phyloP scores from a whole-genome alignment of 2,797 vertebrate genomes.

The Chlorospingus flavigularis region DNA sequence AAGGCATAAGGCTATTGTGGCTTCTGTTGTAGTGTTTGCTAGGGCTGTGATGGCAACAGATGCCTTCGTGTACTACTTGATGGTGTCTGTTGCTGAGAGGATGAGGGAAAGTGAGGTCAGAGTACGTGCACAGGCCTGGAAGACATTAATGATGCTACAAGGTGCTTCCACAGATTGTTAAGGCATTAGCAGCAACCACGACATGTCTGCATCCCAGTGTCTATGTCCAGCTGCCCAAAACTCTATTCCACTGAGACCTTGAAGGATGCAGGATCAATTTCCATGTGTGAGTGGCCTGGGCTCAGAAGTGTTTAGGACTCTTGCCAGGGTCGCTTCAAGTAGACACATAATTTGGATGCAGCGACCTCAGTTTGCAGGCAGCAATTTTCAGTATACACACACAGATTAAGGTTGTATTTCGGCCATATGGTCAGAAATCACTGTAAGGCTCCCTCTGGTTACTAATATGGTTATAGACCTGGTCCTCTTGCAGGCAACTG shows the following conservation, averaged over 20 bases:
- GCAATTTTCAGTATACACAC: not conserved
- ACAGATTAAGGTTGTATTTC: not conserved
- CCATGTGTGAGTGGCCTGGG: not conserved
- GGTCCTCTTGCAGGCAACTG: not conserved
- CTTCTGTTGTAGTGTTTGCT: not conserved
- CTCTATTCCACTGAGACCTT: not conserved
- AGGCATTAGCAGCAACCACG: accelerated
- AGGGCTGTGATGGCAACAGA: not conserved
- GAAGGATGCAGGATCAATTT: not conserved
- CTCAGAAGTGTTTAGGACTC: not conserved
- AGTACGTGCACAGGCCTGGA: not conserved
- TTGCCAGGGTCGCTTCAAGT: not conserved
- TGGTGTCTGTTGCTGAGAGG: not conserved
- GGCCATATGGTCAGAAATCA: not conserved
- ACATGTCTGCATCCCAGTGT: not conserved
- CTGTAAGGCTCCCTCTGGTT: not conserved
- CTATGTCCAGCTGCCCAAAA: not conserved
- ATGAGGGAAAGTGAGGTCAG: not conserved
- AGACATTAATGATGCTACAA: not conserved
- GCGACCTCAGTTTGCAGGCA: not conserved
- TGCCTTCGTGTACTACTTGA: not conserved
- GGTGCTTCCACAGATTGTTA: not conserved
- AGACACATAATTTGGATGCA: not conserved
- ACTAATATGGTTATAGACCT: not conserved
- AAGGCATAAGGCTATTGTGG: not conserved